Evolutionary conservation across 92 coral and sea anemone genomes (phyloP).

Genomic region (Pocillopora grandis): DNA sequence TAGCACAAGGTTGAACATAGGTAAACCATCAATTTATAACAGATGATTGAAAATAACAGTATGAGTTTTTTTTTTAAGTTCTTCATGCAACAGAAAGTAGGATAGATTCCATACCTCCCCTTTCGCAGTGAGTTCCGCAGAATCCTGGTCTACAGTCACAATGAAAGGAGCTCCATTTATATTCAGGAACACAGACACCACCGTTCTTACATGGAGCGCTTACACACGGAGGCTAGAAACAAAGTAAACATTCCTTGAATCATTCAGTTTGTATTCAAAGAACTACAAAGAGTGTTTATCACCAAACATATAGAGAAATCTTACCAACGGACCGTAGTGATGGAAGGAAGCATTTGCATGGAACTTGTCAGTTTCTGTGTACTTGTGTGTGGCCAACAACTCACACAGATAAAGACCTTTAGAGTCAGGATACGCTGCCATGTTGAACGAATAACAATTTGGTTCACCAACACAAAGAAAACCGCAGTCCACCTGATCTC

Average conservation of each 20-base stretch:
- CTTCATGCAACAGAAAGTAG: too few relatives aligned
- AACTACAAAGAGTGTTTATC: background rate
- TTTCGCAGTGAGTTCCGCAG: conserved; percentile 14
- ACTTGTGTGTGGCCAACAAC: conserved; percentile 22
- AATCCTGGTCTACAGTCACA: conserved; percentile 25
- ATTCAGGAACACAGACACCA: conserved; percentile 26
- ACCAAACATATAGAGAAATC: background rate
- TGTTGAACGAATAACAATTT: conserved; percentile 31
- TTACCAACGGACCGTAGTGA: conserved; percentile 24
- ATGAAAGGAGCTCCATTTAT: conserved; percentile 12
- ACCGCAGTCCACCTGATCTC: background rate
- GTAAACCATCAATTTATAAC: too few relatives aligned
- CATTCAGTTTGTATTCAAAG: background rate
- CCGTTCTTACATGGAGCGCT: conserved; percentile 11
- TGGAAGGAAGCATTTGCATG: conserved; percentile 24
- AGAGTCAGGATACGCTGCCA: conserved; percentile 19
- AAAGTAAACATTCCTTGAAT: background rate
- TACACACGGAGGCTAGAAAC: background rate
- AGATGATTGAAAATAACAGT: too few relatives aligned
- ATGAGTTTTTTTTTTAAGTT: too few relatives aligned
- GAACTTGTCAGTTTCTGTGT: conserved; percentile 6
- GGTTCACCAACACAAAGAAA: conserved; percentile 10
- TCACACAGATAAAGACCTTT: conserved; percentile 30
- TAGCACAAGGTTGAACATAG: too few relatives aligned
- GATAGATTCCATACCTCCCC: background rate